These are phyloP conservation scores for Lasioglossum pauxillum DNA, from an alignment of 2,888 invertebrate species.

Conservation along the genomic window DNA sequence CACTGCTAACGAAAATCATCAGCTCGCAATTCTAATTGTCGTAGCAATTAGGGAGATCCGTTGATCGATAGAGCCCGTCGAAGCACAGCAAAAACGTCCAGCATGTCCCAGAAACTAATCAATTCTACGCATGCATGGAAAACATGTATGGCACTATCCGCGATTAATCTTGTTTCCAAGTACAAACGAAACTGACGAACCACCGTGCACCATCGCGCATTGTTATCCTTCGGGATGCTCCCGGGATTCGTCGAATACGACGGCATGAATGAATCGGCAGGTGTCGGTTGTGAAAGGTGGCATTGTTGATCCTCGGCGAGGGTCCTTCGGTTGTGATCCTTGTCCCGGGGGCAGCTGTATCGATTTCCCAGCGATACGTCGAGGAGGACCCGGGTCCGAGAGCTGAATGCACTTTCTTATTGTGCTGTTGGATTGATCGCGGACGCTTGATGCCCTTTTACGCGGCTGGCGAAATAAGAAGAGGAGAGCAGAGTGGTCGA, in stretches of 20 bases:
- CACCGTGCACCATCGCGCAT: not conserved
- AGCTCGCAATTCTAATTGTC: not conserved
- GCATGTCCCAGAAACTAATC: not conserved
- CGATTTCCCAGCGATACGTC: slow-evolving; percentile 34
- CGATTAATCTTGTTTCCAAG: not conserved
- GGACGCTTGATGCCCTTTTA: slow-evolving; percentile 30
- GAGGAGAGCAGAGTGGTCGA: not conserved
- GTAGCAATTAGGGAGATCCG: not conserved
- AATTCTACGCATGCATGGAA: not conserved
- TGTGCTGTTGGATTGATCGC: slow-evolving; percentile 30
- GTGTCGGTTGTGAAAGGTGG: not conserved
- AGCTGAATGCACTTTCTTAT: slow-evolving; percentile 31
- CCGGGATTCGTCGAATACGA: not conserved
- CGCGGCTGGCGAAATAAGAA: slow-evolving; percentile 7
- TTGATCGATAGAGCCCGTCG: not conserved
- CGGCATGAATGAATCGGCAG: not conserved
- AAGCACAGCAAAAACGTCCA: not conserved
- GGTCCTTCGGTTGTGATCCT: slow-evolving; percentile 39
- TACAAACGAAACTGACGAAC: not conserved
- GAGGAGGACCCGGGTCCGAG: slow-evolving; percentile 2
- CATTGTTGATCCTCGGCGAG: slow-evolving; percentile 10
- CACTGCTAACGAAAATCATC: slow-evolving; percentile 1
- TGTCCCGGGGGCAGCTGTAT: slow-evolving; percentile 28
- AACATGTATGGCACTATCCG: too few species aligned
- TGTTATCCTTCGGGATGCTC: not conserved